Evolutionary conservation across 2,888 invertebrate genomes (phyloP).

Genomic region (Xestia ashworthii): DNA sequence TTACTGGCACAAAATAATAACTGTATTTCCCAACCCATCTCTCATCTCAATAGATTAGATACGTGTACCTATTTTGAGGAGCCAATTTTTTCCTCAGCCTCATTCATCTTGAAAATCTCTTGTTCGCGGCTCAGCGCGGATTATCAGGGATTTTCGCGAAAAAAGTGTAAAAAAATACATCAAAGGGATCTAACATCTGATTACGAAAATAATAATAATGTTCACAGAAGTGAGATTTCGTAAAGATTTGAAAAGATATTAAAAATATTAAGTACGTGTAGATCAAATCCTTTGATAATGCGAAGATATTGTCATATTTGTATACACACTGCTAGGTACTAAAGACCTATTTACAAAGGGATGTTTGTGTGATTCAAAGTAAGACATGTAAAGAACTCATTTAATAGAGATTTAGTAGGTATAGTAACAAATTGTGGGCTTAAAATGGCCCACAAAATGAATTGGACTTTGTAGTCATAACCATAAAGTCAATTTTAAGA

Average conservation of each 20-base stretch:
- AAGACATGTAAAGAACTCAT: not conserved
- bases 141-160: slow-evolving; percentile 34
- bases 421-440: not conserved
- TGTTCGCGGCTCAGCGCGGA: slow-evolving; percentile 33
- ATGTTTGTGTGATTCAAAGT: not conserved
- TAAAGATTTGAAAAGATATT: slow-evolving; percentile 10
- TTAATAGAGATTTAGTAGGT: not conserved
- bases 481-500: too few species aligned
- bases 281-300: slow-evolving; percentile 12
- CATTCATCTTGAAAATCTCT: slow-evolving; percentile 40
- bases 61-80: slow-evolving; percentile 35
- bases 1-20: not conserved
- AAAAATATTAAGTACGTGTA: not conserved
- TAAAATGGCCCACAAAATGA: too few species aligned
- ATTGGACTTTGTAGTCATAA: too few species aligned
- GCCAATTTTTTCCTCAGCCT: slow-evolving; percentile 36
- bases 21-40: not conserved
- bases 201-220: slow-evolving; percentile 25
- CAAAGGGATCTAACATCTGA: slow-evolving; percentile 33
- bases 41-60: slow-evolving; percentile 8
- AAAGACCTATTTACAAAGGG: not conserved
- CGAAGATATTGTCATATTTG: not conserved
- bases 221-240: not conserved
- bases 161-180: slow-evolving; percentile 33
- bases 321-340: not conserved